phyloP scores from a whole-genome alignment of 2,113 vertebrate species.

The Glaucidium brasilianum region DNA sequence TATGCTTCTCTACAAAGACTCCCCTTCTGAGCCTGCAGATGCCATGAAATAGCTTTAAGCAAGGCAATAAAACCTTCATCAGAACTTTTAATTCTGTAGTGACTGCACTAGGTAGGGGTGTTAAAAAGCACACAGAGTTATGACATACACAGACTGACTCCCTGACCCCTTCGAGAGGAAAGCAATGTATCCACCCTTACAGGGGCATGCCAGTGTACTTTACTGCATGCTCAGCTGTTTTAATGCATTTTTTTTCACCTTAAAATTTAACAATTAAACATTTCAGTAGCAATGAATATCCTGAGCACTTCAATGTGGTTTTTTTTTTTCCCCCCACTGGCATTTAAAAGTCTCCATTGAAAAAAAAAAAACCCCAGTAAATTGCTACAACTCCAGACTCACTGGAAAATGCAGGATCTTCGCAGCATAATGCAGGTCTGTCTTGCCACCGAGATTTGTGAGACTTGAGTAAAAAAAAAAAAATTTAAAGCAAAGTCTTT shows the following conservation, averaged over 20 bases:
- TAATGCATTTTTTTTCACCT: neutral
- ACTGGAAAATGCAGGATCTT: neutral
- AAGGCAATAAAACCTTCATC: neutral
- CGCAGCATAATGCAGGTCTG: neutral
- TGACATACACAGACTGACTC: neutral
- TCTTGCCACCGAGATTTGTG: neutral
- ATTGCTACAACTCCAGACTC: neutral
- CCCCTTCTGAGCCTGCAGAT: neutral
- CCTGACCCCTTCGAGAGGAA: neutral
- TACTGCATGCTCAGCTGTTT: neutral
- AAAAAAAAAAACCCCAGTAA: neutral
- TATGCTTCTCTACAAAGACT: neutral
- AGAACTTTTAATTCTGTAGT: neutral
- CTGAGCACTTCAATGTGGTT: neutral
- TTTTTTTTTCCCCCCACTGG: no score
- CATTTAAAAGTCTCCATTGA: neutral
- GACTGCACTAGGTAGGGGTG: neutral
- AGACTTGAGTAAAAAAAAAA: neutral
- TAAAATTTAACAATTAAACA: neutral
- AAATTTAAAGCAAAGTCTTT: neutral
- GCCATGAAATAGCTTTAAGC: neutral
- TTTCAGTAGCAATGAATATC: neutral
- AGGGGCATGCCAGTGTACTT: neutral
- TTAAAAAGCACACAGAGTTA: neutral
- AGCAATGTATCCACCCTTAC: neutral